Base-by-base conservation (phyloP, 2,113 vertebrate species). In the Misgurnus mizolepis region DNA sequence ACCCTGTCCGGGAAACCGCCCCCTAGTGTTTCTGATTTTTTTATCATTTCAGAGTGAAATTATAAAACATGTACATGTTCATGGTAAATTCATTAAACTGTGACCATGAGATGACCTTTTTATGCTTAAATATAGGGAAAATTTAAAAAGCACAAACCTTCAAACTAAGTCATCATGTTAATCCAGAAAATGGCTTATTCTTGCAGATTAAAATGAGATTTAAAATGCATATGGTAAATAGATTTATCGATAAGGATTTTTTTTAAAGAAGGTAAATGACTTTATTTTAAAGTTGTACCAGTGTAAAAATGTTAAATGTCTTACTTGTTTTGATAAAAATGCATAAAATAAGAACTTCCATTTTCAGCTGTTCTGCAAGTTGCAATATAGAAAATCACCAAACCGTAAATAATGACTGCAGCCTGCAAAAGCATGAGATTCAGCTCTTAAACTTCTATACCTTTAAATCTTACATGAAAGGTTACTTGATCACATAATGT, bases 91-190 rank as follows among this genome's bases (percentile, higher is more conserved):
- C 43, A 5, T 7, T 45, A 3, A 7, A 8, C 12, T 14, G 27
- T 53, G 50, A 14, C 50, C 43, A 45, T 45, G 4, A 8, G 0
- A 39, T 34, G 27, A 34, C 27, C 27, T 34, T 34, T 70, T 2
- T 53, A 40, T 73, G n/a, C 70, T 73, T 73, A n/a, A 60, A 60
- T 85, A 82, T 85, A 89, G 86, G 85, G 86, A 89, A 77, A 87
- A 71, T 86, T 39, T 87, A 74, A 78, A 88, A 91, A 93, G 91
- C 91, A 92, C 89, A 92, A 93, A 88, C 87, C 87, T 91, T 92
- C 87, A 89, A 86, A 22, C 22, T 22, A 22, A 14, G 18, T 2
- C 2, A 74, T 61, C 2, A 62, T 14, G 39, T 77, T 34, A 18
- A 67, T 61, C 49, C 4, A 45, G 66, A 12, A 79, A 60, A 1